phyloP scores from a whole-genome alignment of 2,888 invertebrate genomes.

The Aphodius sticticus region DNA sequence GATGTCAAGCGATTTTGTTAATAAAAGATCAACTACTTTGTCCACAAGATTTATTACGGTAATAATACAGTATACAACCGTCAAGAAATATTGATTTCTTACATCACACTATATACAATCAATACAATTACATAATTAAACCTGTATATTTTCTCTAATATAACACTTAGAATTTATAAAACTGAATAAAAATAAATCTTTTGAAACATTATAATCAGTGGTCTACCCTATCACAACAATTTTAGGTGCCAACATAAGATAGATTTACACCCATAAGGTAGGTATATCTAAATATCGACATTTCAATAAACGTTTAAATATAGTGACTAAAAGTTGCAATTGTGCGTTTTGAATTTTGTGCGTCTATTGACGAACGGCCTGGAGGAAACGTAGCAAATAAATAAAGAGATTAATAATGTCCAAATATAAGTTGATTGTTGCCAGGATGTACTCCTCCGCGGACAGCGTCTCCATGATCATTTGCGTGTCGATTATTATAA shows the following conservation, averaged over 20 bases:
- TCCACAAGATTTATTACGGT: not conserved
- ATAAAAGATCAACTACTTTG: not conserved
- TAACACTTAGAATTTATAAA: not conserved
- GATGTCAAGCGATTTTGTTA: too few relatives aligned
- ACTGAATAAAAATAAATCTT: not conserved
- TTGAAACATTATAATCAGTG: not conserved
- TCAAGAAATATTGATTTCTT: not conserved
- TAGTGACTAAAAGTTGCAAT: not conserved
- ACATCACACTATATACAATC: not conserved
- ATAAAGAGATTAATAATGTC: constrained; percentile 88
- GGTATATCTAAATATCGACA: not conserved
- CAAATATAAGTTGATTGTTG: constrained; percentile 85
- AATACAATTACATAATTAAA: not conserved
- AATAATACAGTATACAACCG: not conserved
- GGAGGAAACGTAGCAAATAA: constrained; percentile 78
- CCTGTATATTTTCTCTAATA: not conserved
- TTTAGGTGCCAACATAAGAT: not conserved
- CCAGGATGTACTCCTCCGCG: constrained; percentile 88
- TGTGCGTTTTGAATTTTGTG: not conserved
- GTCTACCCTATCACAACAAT: not conserved
- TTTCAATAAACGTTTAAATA: not conserved
- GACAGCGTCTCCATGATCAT: constrained; percentile 82
- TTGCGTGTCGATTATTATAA: constrained; percentile 86
- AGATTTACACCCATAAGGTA: not conserved
- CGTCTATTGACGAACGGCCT: constrained; percentile 56